Percentiles rank a stretch among this genome's conserved stretches.
These are phyloP conservation scores for Aegotheles bennettii DNA, from an alignment of 2,113 vertebrate species.

Conservation along the genomic window DNA sequence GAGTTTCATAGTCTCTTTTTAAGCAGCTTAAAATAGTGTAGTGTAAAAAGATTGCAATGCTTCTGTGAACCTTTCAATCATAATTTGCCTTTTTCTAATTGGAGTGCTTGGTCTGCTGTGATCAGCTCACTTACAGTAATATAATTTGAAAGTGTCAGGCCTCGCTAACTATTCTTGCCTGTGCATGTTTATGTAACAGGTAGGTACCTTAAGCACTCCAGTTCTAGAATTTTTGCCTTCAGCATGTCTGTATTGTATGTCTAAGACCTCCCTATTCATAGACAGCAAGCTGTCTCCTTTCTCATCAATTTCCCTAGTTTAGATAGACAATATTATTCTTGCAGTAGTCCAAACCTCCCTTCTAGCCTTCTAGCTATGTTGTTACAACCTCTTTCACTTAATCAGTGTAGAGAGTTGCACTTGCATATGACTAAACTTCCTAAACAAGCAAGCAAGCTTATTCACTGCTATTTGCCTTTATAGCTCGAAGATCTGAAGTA, in stretches of 20 bases:
- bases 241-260: neutral
- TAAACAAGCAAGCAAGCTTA: neutral
- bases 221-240: neutral
- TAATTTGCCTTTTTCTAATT: neutral
- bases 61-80: neutral
- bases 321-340: neutral
- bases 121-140: neutral
- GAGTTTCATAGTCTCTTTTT: neutral
- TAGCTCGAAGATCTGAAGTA: neutral
- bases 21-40: neutral
- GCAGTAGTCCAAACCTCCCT: neutral
- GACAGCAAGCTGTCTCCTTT: neutral
- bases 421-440: neutral
- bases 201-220: neutral
- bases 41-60: neutral
- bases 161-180: neutral
- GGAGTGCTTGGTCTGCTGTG: neutral
- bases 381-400: neutral
- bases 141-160: neutral
- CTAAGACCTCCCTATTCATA: neutral
- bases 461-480: neutral
- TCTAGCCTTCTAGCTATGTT: neutral
- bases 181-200: neutral
- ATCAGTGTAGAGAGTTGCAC: neutral
- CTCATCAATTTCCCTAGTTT: neutral